Base-by-base conservation (phyloP, 2,113 vertebrate species). In the Antechinus flavipes region DNA sequence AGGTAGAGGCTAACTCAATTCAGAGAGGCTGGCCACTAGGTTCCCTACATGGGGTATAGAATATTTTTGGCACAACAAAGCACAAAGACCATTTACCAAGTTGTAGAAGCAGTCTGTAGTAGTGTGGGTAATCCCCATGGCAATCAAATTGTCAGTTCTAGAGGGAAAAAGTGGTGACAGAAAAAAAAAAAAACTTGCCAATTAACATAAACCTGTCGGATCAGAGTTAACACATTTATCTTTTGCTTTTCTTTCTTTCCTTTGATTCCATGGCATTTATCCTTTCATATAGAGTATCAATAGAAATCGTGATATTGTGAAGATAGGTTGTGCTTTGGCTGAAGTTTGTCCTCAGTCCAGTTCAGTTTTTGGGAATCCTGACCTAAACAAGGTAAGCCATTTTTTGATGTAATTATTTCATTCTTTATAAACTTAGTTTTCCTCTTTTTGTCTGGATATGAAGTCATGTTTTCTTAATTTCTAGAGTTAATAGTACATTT, bases 301-400 rank as follows among this genome's bases (percentile, higher is more conserved):
- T 96, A 98, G 93, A 90, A 98, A 96, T 96, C 93, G 97, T 53
- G 98, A 98, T 46, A 98, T 99, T 92, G 94, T 98, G 94, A 97
- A 98, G 97, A 96, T 98, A 95, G 96, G 94, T 92, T 94, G 49
- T 94, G 96, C 0, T 0, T 96, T 99, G n/a, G 98, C 97, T 94
- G 97, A 98, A 97, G 96, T 96, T 97, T 99, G 98, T 97, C 98
- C 98, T 89, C 49, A n/a, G 95, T 98, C 97, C 96, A 98, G 91
- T 54, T 96, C 97, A 91, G 96, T 97, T 97, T 98, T 98, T 98
- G 98, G 98, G 95, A 98, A 96, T 97, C 97, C 96, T 96, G 97
- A 97, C 96, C 97, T 98, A 94, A 97, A 93, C 55, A 99, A 98
- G 98, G 98, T 99, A 95, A 96, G 96, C 54, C n/a, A 76, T 94